Percentiles rank a stretch among this genome's conserved stretches.
Conservation (phyloP, 92 coral and sea anemone genomes). For the Porites lobata region DNA sequence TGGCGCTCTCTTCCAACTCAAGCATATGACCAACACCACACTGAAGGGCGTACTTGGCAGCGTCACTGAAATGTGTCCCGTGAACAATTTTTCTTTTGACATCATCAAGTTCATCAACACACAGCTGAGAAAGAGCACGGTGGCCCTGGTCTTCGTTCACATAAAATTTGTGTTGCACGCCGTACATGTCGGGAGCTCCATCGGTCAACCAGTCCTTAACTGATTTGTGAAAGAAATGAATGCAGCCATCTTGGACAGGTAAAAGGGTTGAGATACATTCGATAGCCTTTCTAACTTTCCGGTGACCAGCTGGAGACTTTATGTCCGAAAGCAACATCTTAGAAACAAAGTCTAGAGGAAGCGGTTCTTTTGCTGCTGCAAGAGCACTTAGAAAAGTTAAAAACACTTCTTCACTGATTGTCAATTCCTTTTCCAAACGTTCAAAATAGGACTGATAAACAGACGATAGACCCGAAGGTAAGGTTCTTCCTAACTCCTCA, state of each 20-base stretch:
- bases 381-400: not conserved
- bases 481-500: not conserved
- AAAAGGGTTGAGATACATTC: slow-evolving; percentile 49
- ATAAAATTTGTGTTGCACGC: slow-evolving; percentile 12
- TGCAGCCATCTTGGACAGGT: slow-evolving; percentile 45
- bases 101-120: slow-evolving; percentile 6
- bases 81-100: not conserved
- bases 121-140: slow-evolving; percentile 43
- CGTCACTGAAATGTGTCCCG: not conserved
- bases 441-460: not conserved
- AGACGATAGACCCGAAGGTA: not conserved
- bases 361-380: not conserved
- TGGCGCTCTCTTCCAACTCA: no score
- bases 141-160: slow-evolving; percentile 60
- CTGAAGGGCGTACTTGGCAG: slow-evolving; percentile 7
- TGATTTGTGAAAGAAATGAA: slow-evolving; percentile 68
- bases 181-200: not conserved
- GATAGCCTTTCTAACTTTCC: slow-evolving; percentile 11
- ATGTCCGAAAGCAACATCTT: not conserved
- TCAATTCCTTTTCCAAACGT: not conserved
- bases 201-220: slow-evolving; percentile 61
- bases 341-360: not conserved
- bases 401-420: not conserved
- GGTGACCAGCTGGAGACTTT: not conserved
- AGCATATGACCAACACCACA: slow-evolving; percentile 20